Percentiles rank a stretch among this genome's conserved stretches.
Conservation (phyloP, 2,113 vertebrate genomes). For the Entomyzon cyanotis region DNA sequence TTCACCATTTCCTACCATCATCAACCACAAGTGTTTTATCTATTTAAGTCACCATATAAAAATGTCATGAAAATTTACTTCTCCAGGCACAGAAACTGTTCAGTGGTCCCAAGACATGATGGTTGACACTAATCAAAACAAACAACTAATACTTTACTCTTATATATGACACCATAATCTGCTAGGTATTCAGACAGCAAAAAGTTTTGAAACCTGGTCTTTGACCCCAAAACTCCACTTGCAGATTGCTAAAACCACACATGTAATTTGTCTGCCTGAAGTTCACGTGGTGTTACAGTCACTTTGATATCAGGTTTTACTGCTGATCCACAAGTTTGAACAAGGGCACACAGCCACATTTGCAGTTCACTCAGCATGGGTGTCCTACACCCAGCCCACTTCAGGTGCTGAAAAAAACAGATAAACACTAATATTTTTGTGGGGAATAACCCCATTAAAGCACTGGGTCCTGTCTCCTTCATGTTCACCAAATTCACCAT, state of each 20-base stretch:
- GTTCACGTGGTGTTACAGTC: neutral
- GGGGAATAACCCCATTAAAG: neutral
- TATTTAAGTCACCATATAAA: neutral
- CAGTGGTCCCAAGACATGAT: neutral
- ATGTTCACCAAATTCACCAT: neutral
- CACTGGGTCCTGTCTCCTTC: neutral
- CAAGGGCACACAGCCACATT: neutral
- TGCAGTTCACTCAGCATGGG: neutral
- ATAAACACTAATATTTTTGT: neutral
- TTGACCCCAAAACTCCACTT: neutral
- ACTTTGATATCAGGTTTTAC: neutral
- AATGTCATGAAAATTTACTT: constrained; percentile 11
- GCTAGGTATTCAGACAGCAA: neutral
- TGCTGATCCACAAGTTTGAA: neutral
- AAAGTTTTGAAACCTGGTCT: neutral
- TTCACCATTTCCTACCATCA: neutral
- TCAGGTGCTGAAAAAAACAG: neutral
- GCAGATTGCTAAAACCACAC: neutral
- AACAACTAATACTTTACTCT: neutral
- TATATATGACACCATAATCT: neutral
- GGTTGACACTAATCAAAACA: neutral
- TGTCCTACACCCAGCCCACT: neutral
- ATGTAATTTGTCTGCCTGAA: neutral
- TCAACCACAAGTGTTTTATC: constrained; percentile 2
- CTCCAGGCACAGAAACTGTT: neutral